Conservation (phyloP, 1,140 invertebrate genomes). For the Eurosta solidaginis region DNA sequence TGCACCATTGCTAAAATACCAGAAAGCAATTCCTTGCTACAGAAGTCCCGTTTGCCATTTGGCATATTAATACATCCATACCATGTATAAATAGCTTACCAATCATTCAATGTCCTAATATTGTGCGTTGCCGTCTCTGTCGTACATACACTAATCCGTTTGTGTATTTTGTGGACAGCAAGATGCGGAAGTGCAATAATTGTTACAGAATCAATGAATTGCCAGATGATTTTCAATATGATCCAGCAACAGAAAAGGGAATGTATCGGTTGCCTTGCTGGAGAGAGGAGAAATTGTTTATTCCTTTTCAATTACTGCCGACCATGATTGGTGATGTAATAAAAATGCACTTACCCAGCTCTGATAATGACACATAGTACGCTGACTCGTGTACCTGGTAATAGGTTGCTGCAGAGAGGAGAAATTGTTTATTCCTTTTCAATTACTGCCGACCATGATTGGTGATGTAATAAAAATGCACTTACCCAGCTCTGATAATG, state of each 20-base stretch:
- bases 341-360: too few species aligned
- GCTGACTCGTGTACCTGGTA: too few species aligned
- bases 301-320: too few species aligned
- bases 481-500: too few species aligned
- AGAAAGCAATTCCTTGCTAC: slow-evolving; percentile 87
- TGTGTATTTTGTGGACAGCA: slow-evolving; percentile 92
- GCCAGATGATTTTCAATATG: slow-evolving; percentile 97
- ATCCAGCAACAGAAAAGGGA: slow-evolving; percentile 90
- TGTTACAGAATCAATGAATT: slow-evolving; percentile 97
- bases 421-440: too few species aligned
- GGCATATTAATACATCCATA: slow-evolving; percentile 98
- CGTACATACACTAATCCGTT: slow-evolving; percentile 99
- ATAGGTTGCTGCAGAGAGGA: too few species aligned
- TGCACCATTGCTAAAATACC: slow-evolving; percentile 96
- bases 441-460: too few species aligned
- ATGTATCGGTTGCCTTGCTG: too few species aligned
- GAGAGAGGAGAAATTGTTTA: too few species aligned
- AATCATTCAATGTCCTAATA: slow-evolving; percentile 94
- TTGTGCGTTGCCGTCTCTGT: slow-evolving; percentile 95
- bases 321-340: too few species aligned
- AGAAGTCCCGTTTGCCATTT: slow-evolving; percentile 93
- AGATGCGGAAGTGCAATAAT: slow-evolving; percentile 98
- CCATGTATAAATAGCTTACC: slow-evolving; percentile 92
- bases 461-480: too few species aligned
- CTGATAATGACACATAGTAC: too few species aligned